These are phyloP conservation scores for Adelognathus sp. DNA, from an alignment of 2,888 invertebrate genomes.

Conservation along the genomic window DNA sequence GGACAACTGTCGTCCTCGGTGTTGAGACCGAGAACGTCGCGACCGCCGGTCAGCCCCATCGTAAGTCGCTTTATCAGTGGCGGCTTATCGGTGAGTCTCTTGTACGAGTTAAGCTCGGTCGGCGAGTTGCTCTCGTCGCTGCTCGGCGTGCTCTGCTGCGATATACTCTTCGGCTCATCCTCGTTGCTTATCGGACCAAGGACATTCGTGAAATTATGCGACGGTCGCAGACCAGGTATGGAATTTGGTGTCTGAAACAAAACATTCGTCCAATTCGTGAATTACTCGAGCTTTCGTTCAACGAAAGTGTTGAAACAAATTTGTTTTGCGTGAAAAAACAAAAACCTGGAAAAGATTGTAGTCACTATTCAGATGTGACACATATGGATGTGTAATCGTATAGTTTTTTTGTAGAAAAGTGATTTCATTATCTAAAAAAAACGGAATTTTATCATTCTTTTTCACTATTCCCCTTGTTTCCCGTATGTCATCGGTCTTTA, in stretches of 20 bases:
- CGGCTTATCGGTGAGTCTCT: conserved; percentile 90
- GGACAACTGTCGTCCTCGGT: conserved; percentile 89
- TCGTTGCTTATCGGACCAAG: conserved; percentile 79
- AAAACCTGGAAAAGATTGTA: too few species aligned
- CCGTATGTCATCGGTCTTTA: too few species aligned
- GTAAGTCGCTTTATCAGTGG: conserved; percentile 90
- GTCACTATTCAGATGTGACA: too few species aligned
- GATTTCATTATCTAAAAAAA: too few species aligned
- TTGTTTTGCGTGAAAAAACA: too few species aligned
- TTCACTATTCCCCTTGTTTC: too few species aligned
- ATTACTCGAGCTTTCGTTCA: too few species aligned
- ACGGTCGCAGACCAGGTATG: conserved; percentile 86
- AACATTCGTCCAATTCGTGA: background rate
- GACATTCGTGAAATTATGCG: conserved; percentile 83
- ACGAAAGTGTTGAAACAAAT: too few species aligned
- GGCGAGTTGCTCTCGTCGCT: conserved; percentile 95
- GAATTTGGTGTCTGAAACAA: conserved; percentile 83
- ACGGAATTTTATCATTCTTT: too few species aligned
- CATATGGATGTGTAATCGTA: too few species aligned
- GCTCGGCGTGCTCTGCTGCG: conserved; percentile 85
- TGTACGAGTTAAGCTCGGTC: conserved; percentile 92
- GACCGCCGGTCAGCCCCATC: conserved; percentile 85
- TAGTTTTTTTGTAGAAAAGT: too few species aligned
- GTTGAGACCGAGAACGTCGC: conserved; percentile 80
- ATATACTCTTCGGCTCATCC: conserved; percentile 79